Evolutionary conservation across 92 coral and sea anemone genomes (phyloP).

Genomic region (Phenganax subtilis): DNA sequence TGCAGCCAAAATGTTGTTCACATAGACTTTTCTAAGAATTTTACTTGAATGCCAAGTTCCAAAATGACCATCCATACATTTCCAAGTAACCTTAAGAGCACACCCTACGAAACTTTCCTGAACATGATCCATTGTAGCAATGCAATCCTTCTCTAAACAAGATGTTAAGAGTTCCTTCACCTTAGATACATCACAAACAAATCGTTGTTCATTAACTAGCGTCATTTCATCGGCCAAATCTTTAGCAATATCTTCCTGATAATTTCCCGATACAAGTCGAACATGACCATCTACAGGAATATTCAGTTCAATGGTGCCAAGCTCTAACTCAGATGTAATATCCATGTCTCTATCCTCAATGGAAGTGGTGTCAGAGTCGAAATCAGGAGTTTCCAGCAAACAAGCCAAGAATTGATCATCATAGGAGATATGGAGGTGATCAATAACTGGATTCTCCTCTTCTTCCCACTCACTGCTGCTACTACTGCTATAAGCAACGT

Average conservation of each 20-base stretch:
- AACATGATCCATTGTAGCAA: slow-evolving; percentile 6
- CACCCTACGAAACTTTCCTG: slow-evolving; percentile 17
- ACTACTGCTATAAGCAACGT: neutral
- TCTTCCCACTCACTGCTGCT: slow-evolving; percentile 5
- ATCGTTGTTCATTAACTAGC: neutral
- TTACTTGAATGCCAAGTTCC: slow-evolving; percentile 13
- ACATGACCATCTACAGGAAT: neutral
- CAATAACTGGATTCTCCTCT: neutral
- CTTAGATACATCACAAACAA: neutral
- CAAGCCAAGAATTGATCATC: neutral
- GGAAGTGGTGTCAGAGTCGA: neutral
- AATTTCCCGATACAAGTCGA: neutral
- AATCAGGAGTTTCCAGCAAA: neutral
- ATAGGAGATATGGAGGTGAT: slow-evolving; percentile 9
- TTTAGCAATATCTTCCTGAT: neutral
- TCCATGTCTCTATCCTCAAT: neutral
- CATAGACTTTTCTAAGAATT: neutral
- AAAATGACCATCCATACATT: slow-evolving; percentile 5
- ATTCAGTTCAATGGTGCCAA: slow-evolving; percentile 5
- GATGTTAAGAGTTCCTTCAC: slow-evolving; percentile 3
- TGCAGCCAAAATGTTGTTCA: neutral
- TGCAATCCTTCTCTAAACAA: neutral
- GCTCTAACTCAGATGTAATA: neutral
- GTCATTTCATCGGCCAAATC: neutral
- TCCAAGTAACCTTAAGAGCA: slow-evolving; percentile 7